Evolutionary conservation across 2,113 vertebrate species (phyloP).

Genomic region (Ia io): DNA sequence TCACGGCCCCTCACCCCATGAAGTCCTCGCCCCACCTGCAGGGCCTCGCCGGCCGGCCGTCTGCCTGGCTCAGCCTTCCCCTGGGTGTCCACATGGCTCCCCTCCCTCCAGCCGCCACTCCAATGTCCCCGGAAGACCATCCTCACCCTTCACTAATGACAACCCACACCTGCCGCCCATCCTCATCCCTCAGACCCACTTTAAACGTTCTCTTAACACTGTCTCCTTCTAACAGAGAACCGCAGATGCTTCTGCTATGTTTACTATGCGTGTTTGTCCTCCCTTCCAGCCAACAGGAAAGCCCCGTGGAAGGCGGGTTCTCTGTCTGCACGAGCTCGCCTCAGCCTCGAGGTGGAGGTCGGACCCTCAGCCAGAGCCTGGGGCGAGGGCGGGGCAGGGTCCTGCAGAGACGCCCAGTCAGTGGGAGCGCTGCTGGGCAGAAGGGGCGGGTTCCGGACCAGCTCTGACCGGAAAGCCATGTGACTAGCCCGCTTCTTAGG

Average conservation of each 20-base stretch:
- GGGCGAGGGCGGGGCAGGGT: no score
- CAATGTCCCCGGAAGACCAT: not conserved
- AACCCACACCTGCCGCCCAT: not conserved
- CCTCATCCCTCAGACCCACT: not conserved
- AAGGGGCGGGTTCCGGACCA: not conserved
- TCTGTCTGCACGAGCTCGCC: not conserved
- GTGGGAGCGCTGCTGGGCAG: no score
- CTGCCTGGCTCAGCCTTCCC: not conserved
- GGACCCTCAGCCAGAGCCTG: not conserved
- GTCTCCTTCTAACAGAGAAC: not conserved
- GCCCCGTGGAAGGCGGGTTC: not conserved
- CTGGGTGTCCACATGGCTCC: not conserved
- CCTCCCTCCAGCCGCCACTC: not conserved
- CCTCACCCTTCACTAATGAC: not conserved
- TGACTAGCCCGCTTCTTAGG: not conserved
- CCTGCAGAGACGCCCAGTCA: not conserved
- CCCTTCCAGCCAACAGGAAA: not conserved
- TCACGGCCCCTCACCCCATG: not conserved
- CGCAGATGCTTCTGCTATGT: not conserved
- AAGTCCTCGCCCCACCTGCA: not conserved
- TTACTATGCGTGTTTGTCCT: not conserved
- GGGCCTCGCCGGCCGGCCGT: not conserved
- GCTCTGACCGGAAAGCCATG: not conserved
- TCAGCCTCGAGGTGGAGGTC: not conserved
- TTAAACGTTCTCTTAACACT: not conserved